Evolutionary conservation across 2,113 vertebrate species (phyloP).

Genomic region (Leiothrix lutea): DNA sequence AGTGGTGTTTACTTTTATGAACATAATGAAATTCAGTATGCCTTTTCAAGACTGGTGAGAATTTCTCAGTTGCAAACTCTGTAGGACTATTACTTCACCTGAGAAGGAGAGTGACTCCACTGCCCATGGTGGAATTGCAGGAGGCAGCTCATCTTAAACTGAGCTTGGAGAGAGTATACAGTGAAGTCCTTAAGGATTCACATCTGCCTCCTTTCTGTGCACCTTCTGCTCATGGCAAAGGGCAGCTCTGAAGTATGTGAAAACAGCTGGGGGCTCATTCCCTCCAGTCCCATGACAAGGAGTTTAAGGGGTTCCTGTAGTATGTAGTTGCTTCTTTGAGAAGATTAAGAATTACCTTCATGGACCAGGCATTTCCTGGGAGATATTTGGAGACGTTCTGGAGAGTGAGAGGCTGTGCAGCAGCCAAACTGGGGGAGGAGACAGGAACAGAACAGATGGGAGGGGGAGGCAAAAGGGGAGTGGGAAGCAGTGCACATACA

Average conservation of each 20-base stretch:
- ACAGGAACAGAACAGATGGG: constrained; percentile 43
- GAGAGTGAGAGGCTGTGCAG: background rate
- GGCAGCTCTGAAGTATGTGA: background rate
- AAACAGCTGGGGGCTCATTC: background rate
- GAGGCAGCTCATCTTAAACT: background rate
- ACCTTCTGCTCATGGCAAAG: background rate
- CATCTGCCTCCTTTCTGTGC: background rate
- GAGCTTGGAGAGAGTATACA: background rate
- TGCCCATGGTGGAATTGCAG: background rate
- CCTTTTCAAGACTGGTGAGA: background rate
- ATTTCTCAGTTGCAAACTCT: background rate
- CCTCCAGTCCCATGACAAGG: background rate
- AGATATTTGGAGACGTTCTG: background rate
- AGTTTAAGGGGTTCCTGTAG: background rate
- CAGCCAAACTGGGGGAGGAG: constrained; percentile 20
- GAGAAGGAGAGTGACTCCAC: background rate
- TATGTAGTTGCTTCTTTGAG: background rate
- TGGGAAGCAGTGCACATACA: background rate
- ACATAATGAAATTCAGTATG: background rate
- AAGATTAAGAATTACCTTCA: background rate
- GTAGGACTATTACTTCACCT: background rate
- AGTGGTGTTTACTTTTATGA: background rate
- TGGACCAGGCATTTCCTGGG: background rate
- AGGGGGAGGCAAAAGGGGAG: background rate
- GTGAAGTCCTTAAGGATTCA: background rate